phyloP scores from a whole-genome alignment of 2,888 invertebrate genomes.

The Lithophane semibrunnea region DNA sequence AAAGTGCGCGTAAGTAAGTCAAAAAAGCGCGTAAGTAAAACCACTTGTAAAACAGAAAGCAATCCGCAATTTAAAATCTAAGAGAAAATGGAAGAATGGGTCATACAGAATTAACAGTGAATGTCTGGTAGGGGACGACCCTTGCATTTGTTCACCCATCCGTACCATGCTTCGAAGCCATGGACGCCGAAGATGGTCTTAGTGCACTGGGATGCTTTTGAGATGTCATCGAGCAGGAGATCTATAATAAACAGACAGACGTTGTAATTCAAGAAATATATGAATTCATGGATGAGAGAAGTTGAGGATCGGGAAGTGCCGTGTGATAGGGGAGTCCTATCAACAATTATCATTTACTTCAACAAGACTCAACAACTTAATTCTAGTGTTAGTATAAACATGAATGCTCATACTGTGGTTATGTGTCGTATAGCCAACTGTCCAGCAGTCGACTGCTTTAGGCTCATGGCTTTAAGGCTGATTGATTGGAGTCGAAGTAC shows the following conservation, averaged over 20 bases:
- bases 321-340: neutral
- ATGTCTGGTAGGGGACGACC: slow-evolving; percentile 50
- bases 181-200: slow-evolving; percentile 77
- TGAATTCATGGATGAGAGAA: neutral
- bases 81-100: neutral
- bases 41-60: neutral
- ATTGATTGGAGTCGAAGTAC: neutral
- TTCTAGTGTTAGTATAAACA: no score
- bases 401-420: neutral
- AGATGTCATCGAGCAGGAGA: slow-evolving; percentile 78
- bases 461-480: neutral
- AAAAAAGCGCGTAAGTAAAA: neutral
- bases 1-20: neutral
- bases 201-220: slow-evolving; percentile 78
- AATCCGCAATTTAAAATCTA: slow-evolving; percentile 10
- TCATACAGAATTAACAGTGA: slow-evolving; percentile 36
- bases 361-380: neutral
- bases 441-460: neutral
- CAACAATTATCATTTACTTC: neutral
- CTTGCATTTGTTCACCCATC: slow-evolving; percentile 77
- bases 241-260: slow-evolving; percentile 70
- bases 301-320: neutral
- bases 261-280: neutral
- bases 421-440: neutral
- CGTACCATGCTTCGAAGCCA: slow-evolving; percentile 83